Evolutionary conservation across 2,797 vertebrate species (phyloP).

Genomic region (Hippocampus kuda): DNA sequence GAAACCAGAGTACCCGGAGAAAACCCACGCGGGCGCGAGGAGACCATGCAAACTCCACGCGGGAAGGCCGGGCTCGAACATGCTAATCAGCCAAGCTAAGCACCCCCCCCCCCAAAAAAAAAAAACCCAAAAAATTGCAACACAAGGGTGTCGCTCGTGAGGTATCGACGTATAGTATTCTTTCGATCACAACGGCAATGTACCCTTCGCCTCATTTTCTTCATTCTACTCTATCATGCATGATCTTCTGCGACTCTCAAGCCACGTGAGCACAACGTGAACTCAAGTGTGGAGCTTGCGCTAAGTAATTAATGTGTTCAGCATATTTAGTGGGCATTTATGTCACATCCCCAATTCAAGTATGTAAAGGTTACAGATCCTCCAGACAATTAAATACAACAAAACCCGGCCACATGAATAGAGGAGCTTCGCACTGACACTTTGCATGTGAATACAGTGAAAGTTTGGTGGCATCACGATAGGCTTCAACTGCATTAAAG

Average conservation of each 20-base stretch:
- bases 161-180: neutral
- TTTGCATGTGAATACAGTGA: slow-evolving; percentile 2
- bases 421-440: neutral
- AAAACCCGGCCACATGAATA: neutral
- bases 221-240: neutral
- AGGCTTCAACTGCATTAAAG: neutral
- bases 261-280: neutral
- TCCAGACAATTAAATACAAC: slow-evolving; percentile 1
- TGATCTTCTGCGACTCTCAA: neutral
- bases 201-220: neutral
- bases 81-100: too few species aligned
- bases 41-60: too few species aligned
- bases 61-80: too few species aligned
- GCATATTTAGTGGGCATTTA: slow-evolving; percentile 2
- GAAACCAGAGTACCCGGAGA: too few species aligned
- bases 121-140: neutral
- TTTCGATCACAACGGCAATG: neutral
- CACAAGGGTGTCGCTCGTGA: neutral
- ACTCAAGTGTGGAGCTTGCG: neutral
- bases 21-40: too few species aligned
- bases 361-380: slow-evolving; percentile 5
- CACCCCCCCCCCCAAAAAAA: too few species aligned
- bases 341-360: neutral
- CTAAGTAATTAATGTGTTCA: slow-evolving; percentile 6
- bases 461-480: neutral